These are phyloP conservation scores for Rhagonycha lutea DNA, from an alignment of 2,888 invertebrate species.

Conservation along the genomic window DNA sequence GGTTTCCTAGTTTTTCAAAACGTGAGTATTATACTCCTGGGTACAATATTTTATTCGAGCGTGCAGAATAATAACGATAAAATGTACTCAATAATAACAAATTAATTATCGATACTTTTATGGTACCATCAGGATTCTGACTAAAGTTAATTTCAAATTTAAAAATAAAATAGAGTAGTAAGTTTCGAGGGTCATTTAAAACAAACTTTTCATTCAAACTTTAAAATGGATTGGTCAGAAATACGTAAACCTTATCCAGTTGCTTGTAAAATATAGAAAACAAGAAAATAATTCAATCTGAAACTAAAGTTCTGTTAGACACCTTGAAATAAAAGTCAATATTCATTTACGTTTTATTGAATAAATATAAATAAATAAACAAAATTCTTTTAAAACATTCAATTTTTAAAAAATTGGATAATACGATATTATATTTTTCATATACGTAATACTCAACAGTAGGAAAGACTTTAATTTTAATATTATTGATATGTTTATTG, in stretches of 20 bases:
- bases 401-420: neutral
- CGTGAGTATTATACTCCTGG: neutral
- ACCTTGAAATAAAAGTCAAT: neutral
- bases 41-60: neutral
- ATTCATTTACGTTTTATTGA: neutral
- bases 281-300: neutral
- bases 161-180: too few relatives aligned
- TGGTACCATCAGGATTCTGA: neutral
- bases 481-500: constrained; percentile 3
- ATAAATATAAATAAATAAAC: neutral
- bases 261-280: neutral
- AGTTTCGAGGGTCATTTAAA: neutral
- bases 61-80: too few relatives aligned
- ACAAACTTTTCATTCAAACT: neutral
- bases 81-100: neutral
- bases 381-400: neutral
- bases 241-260: neutral
- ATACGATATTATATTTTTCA: neutral
- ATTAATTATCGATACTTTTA: neutral
- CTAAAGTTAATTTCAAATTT: too few relatives aligned
- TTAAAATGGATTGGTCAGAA: neutral
- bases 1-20: neutral
- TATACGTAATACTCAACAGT: neutral
- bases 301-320: neutral
- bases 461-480: neutral